phyloP scores from a whole-genome alignment of 2,888 invertebrate genomes.

The Clunio marinus region DNA sequence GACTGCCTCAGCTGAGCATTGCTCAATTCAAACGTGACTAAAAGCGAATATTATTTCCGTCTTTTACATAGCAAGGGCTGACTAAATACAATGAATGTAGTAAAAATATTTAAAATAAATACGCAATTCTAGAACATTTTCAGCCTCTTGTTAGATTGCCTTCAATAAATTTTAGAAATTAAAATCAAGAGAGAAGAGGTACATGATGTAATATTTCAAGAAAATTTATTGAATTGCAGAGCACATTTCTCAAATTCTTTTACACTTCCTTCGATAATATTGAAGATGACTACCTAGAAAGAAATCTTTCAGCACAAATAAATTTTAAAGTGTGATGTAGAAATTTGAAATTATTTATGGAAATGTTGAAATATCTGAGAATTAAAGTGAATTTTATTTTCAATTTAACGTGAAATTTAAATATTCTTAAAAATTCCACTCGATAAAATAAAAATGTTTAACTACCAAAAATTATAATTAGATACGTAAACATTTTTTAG shows the following conservation, averaged over 20 bases:
- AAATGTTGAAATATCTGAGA: too few species aligned
- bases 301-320: too few species aligned
- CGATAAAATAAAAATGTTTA: too few species aligned
- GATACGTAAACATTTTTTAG: too few species aligned
- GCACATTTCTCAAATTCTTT: too few species aligned
- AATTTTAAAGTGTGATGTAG: too few species aligned
- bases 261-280: too few species aligned
- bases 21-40: slow-evolving; percentile 22
- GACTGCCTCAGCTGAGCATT: slow-evolving; percentile 14
- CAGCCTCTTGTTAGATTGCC: not conserved
- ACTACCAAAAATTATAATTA: too few species aligned
- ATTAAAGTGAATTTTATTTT: too few species aligned
- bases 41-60: not conserved
- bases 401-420: too few species aligned
- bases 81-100: not conserved
- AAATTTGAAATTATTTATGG: too few species aligned
- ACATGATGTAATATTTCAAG: slow-evolving; percentile 5
- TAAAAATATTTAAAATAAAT: not conserved
- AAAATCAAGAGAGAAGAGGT: not conserved
- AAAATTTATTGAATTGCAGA: slow-evolving; percentile 21
- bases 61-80: not conserved
- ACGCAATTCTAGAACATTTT: not conserved
- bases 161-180: slow-evolving; percentile 15
- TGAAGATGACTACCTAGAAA: not conserved
- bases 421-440: too few species aligned